Evolutionary conservation across 2,888 invertebrate species (phyloP).

Genomic region (Camptogramma bilineatum): DNA sequence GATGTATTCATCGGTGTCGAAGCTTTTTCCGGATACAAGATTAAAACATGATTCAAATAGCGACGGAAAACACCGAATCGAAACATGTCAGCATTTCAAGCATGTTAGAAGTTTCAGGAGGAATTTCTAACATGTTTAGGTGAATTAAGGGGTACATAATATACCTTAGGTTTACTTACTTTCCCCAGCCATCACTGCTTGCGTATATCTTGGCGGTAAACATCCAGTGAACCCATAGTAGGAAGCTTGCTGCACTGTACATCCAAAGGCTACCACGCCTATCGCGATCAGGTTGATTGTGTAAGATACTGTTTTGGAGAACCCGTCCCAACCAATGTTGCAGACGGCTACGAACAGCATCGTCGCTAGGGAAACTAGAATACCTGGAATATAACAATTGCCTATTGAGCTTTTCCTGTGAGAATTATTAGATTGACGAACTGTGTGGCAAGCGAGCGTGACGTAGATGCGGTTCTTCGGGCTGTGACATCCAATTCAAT

Average conservation of each 20-base stretch:
- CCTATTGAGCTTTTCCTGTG: background rate
- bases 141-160: no score
- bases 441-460: background rate
- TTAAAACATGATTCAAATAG: no score
- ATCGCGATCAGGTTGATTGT: slow-evolving; percentile 93
- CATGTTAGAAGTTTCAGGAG: no score
- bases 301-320: slow-evolving; percentile 92
- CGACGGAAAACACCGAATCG: no score
- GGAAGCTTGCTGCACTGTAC: slow-evolving; percentile 97
- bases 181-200: slow-evolving; percentile 98
- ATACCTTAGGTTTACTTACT: slow-evolving; percentile 87
- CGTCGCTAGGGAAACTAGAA: slow-evolving; percentile 92
- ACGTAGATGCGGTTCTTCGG: background rate
- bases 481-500: no score
- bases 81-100: no score
- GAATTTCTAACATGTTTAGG: no score
- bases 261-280: slow-evolving; percentile 94
- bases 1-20: no score
- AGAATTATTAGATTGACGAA: background rate
- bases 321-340: slow-evolving; percentile 94
- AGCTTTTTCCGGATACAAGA: no score
- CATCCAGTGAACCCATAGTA: slow-evolving; percentile 98
- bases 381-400: slow-evolving; percentile 81
- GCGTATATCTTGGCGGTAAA: slow-evolving; percentile 95
- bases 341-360: slow-evolving; percentile 93